Percentiles rank a stretch among this genome's conserved stretches.
Evolutionary conservation across 2,113 vertebrate species (phyloP).

Genomic region (Anser brachyrhynchus): DNA sequence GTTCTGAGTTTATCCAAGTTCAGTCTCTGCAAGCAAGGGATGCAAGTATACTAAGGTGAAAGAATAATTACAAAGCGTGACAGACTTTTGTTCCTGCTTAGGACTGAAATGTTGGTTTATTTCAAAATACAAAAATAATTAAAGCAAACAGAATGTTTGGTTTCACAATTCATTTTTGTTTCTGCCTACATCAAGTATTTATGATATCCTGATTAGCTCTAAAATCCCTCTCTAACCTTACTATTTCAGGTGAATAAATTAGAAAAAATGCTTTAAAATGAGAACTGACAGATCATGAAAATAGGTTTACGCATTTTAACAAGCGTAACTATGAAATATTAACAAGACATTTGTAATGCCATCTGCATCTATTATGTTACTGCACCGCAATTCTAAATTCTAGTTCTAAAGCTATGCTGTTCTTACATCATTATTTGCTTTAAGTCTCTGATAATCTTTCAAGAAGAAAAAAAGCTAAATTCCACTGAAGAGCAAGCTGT

Average conservation of each 20-base stretch:
- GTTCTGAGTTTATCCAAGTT: neutral
- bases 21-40: neutral
- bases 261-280: neutral
- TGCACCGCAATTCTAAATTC: neutral
- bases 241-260: neutral
- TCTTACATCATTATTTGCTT: neutral
- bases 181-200: neutral
- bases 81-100: neutral
- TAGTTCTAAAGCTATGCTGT: neutral
- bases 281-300: neutral
- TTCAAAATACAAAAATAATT: neutral
- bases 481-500: neutral
- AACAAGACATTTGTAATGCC: neutral
- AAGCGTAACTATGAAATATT: neutral
- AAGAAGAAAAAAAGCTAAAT: neutral
- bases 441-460: neutral
- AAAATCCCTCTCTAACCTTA: neutral
- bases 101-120: neutral
- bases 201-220: neutral
- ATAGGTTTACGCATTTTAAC: neutral
- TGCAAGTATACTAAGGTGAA: neutral
- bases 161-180: neutral
- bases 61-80: neutral
- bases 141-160: neutral
- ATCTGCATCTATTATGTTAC: neutral